Evolutionary conservation across 2,888 invertebrate species (phyloP).

Genomic region (Cosmorhoe ocellata): DNA sequence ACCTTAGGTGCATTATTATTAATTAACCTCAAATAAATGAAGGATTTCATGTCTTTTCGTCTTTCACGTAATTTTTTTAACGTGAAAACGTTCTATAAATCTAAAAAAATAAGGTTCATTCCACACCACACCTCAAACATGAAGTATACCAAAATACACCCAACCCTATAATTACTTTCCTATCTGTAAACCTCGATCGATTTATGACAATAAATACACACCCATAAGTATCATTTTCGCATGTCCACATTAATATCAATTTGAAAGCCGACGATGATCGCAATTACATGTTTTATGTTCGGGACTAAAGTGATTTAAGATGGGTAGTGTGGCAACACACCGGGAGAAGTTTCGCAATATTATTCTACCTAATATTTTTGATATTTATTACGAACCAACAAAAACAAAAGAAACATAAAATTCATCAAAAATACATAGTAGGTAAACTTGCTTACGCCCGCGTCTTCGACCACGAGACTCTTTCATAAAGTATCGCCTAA

Average conservation of each 20-base stretch:
- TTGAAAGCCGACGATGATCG: slow-evolving; percentile 29
- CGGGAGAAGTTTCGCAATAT: neutral
- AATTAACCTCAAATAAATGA: no score
- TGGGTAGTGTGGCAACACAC: slow-evolving; percentile 8
- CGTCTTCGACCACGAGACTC: no score
- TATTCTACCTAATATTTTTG: no score
- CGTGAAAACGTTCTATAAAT: no score
- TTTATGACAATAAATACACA: slow-evolving; percentile 27
- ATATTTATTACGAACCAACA: no score
- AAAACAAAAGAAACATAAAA: no score
- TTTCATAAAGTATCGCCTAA: no score
- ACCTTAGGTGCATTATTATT: no score
- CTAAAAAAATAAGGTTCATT: slow-evolving; percentile 1
- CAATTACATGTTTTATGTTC: slow-evolving; percentile 35
- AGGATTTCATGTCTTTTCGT: no score
- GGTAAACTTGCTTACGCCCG: no score
- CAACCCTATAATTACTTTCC: slow-evolving; percentile 14
- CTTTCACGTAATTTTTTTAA: no score
- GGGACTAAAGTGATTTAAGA: slow-evolving; percentile 33
- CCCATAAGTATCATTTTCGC: slow-evolving; percentile 34
- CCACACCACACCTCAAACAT: neutral
- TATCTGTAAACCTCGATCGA: slow-evolving; percentile 18
- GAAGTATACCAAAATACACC: slow-evolving; percentile 1
- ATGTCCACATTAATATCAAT: slow-evolving; percentile 36
- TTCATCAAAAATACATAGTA: no score